phyloP scores from a whole-genome alignment of 2,797 vertebrate species.

The Dallia pectoralis region DNA sequence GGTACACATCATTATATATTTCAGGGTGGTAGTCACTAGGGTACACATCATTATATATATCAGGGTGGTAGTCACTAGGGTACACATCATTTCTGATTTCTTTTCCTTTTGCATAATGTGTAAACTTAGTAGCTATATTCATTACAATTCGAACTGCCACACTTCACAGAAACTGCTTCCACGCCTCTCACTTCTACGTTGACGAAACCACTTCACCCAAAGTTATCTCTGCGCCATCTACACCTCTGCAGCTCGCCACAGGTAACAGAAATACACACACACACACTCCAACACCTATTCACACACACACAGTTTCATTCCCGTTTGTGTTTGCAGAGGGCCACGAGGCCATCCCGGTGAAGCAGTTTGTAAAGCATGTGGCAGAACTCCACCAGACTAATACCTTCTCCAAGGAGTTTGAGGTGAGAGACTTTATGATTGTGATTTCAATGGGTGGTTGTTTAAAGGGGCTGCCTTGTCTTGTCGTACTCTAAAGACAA shows the following conservation, averaged over 20 bases:
- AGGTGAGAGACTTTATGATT: conserved; percentile 79
- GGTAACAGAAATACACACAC: conserved; percentile 52
- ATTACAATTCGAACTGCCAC: neutral
- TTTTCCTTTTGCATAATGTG: neutral
- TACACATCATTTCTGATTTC: neutral
- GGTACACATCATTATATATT: too few species aligned
- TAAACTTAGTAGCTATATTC: neutral
- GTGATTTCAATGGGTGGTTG: neutral
- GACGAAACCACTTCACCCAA: conserved; percentile 88
- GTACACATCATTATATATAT: too few species aligned
- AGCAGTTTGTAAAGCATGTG: conserved; percentile 94
- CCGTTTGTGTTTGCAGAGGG: conserved; percentile 64
- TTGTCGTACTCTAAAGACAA: too few species aligned
- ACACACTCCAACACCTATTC: conserved; percentile 1
- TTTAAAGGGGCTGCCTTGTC: neutral
- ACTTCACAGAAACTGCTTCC: conserved; percentile 90
- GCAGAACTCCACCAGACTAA: conserved; percentile 89
- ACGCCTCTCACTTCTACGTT: conserved; percentile 92
- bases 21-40: too few species aligned
- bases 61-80: too few species aligned
- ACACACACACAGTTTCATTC: conserved; percentile 71
- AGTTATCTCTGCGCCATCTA: conserved; percentile 84
- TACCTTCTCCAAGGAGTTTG: conserved; percentile 95
- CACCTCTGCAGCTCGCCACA: conserved; percentile 86
- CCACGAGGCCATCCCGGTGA: conserved; percentile 89